Base-by-base conservation (phyloP, 2,888 invertebrate genomes). In the Hipparchia sbordonii region DNA sequence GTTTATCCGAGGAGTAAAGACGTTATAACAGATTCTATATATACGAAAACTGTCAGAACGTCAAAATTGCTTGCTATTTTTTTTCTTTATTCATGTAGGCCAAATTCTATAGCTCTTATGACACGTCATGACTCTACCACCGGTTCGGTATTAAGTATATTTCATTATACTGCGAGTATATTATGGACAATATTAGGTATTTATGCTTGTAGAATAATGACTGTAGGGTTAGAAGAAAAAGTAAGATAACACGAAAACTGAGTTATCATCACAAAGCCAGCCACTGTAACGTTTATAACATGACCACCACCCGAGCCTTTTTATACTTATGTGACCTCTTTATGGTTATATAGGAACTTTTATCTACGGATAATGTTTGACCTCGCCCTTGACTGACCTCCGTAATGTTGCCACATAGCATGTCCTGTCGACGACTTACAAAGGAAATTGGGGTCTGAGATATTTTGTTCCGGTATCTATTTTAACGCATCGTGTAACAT, bases 301-400 rank as follows among this genome's bases (percentile, higher is more conserved):
- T 69, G 76, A 67, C 65, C 72, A 74, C 73, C 76, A 72, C 72
- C 76, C 72, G 72, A 70, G 71, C 12, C 68, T 73, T 76, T 77
- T 77, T 76, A 77, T 77, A 77, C 74, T 73, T 74, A 77, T 77
- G 63, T 72, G 74, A 66, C 60, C 61, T 71, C 74, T 77, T 75
- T 77, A 77, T 75, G 74, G 74, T 67, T 74, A 75, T 74, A 65
- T 73, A 77, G 67, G 65, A 74, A 74, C 74, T 74, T 77, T 77
- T 76, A 76, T 76, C 74, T 76, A 56, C 70, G 74, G 67, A 71
- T 74, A 75, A 74, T 71, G 73, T 72, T 74, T 71, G 77, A 67
- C 74, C 77, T 73, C 74, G 77, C 78, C 80, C 81, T 80, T 79
- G 79, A 74, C 74, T 80, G 81, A 80, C 80, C 80, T 80, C 79